Evolutionary conservation across 2,888 invertebrate species (phyloP).

Genomic region (Apomyelois bistriatella): DNA sequence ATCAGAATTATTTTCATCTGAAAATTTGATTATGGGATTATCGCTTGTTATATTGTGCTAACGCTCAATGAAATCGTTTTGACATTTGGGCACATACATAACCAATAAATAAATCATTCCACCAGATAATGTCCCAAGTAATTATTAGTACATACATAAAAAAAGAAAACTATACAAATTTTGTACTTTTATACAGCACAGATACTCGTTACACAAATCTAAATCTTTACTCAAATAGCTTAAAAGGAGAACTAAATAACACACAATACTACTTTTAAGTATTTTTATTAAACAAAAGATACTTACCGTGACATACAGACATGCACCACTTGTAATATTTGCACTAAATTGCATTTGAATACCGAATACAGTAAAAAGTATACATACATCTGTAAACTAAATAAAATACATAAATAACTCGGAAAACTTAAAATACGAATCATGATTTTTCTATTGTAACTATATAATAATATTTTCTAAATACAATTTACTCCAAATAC

Average conservation of each 20-base stretch:
- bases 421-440: not conserved
- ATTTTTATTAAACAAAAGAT: constrained; percentile 54
- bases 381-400: not conserved
- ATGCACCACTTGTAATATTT: constrained; percentile 47
- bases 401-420: not conserved
- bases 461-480: constrained; percentile 22
- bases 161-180: too few species aligned
- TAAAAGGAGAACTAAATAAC: constrained; percentile 28
- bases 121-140: too few species aligned
- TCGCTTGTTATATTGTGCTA: too few species aligned
- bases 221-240: too few species aligned
- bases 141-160: too few species aligned
- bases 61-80: too few species aligned
- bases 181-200: too few species aligned
- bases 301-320: constrained; percentile 54
- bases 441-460: not conserved
- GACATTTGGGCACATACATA: too few species aligned
- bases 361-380: constrained; percentile 14
- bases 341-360: constrained; percentile 46
- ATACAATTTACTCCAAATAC: constrained; percentile 60
- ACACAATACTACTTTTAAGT: constrained; percentile 28
- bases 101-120: too few species aligned
- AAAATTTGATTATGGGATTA: too few species aligned
- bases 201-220: too few species aligned
- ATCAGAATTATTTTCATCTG: too few species aligned